Base-by-base conservation (phyloP, 2,797 vertebrate species). In the Limosa lapponica region DNA sequence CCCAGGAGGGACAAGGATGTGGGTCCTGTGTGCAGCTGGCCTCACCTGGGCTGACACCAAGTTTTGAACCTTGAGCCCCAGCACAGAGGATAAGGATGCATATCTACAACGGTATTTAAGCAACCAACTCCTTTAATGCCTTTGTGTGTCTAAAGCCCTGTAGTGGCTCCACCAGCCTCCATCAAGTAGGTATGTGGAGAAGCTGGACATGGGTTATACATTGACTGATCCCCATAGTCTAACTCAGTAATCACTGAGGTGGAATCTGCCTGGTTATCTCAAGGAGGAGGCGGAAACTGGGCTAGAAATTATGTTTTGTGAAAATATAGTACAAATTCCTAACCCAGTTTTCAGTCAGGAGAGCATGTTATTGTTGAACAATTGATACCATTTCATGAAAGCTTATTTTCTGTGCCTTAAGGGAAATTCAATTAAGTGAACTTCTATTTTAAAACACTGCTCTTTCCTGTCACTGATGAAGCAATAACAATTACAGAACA, bases 401-500 rank as follows among this genome's bases (percentile, higher is more conserved):
- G 85, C 65, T 95, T 91, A 75, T 94, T 95, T 95, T 93, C 84
- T 93, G 72, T 71, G 91, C 92, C 92, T 95, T 86, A 74, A 88
- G 95, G 93, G 90, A 88, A 97, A 94, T 90, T 75, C 69, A 92
- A 70, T 95, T 95, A 94, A 97, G 43, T 82, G 73, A 94, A 79
- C 59, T 96, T 91, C 93, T 96, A 93, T 97, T 97, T 95, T 97
- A 93, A 93, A 96, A 67, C 89, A 55, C 41, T 73, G 80, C 34
- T 91, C 80, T 91, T 96, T 96, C 94, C 96, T 92, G 92, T 95
- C 89, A 94, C 83, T 37, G 87, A 44, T 95, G 96, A 94, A 97
- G 92, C 89, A 97, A 94, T 67, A 94, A 54, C 49, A 87, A 66
- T 95, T 93, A 80, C 83, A 94, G 88, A 96, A 89, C 71, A 83